These are phyloP conservation scores for Chroicocephalus ridibundus DNA, from an alignment of 2,113 vertebrate genomes.

Conservation along the genomic window DNA sequence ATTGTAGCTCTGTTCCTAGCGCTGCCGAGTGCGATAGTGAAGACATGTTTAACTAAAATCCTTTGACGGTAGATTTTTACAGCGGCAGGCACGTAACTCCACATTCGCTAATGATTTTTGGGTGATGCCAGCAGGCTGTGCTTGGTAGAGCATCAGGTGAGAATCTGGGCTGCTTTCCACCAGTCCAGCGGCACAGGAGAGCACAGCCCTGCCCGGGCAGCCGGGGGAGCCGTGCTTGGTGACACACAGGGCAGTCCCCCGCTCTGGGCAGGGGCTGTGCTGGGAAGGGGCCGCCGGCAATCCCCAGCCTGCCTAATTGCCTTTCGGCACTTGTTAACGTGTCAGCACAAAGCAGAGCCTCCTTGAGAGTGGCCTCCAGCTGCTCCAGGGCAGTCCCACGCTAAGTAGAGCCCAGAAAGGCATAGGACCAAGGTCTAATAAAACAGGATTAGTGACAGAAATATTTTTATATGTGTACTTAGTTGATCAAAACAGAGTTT, in stretches of 20 bases:
- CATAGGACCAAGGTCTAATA: neutral
- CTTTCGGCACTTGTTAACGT: rapidly evolving
- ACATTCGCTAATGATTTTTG: neutral
- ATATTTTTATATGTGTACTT: neutral
- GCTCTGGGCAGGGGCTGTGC: neutral
- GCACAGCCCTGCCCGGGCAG: neutral
- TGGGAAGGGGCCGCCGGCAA: neutral
- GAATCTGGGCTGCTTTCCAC: neutral
- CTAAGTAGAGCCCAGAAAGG: neutral
- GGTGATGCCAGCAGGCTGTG: rapidly evolving
- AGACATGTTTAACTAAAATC: neutral
- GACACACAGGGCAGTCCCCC: neutral
- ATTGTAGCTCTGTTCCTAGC: neutral
- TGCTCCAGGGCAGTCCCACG: neutral
- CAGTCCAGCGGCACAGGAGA: neutral
- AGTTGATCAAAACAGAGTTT: neutral
- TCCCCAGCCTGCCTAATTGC: neutral
- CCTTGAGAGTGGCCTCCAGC: neutral
- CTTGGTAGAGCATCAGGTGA: neutral
- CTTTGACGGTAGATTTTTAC: neutral
- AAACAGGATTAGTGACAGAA: neutral
- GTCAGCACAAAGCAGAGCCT: constrained; percentile 35
- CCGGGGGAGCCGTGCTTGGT: neutral
- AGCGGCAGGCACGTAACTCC: neutral
- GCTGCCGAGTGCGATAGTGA: neutral